Conservation (phyloP, 2,888 invertebrate species). For the Corythucha ciliata region DNA sequence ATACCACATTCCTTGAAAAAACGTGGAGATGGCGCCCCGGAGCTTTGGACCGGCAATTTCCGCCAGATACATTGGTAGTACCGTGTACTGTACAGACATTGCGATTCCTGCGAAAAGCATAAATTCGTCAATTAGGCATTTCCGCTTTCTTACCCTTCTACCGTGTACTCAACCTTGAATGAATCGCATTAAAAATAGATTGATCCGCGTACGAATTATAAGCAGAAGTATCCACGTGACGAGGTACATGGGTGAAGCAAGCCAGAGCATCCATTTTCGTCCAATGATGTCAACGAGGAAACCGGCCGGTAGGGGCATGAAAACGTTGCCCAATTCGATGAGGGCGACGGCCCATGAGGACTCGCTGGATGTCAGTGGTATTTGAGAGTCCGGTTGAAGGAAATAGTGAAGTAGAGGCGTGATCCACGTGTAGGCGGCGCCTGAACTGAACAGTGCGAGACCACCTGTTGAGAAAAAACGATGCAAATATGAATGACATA, state of each 20-base stretch:
- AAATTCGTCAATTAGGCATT: not conserved
- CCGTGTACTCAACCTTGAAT: conserved; percentile 34
- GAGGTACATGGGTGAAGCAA: conserved; percentile 29
- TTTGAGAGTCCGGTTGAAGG: conserved; percentile 25
- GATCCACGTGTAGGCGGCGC: conserved; percentile 32
- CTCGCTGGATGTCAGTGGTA: conserved; percentile 28
- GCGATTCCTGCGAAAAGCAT: conserved; percentile 27
- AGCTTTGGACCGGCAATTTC: conserved; percentile 35
- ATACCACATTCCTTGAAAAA: conserved; percentile 36
- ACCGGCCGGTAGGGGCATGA: conserved; percentile 34
- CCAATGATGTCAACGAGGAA: conserved; percentile 31
- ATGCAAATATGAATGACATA: not conserved
- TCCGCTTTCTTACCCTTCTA: not conserved
- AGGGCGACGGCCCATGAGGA: conserved; percentile 34
- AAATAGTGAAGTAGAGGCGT: conserved; percentile 30
- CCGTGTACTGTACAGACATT: conserved; percentile 33
- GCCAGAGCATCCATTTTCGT: conserved; percentile 28
- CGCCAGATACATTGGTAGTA: conserved; percentile 34
- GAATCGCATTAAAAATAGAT: conserved; percentile 31
- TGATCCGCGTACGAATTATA: conserved; percentile 21
- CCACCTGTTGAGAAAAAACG: conserved; percentile 28
- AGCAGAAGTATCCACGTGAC: conserved; percentile 29
- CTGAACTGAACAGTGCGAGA: conserved; percentile 32
- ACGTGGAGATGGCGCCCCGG: conserved; percentile 34
- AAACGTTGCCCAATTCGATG: conserved; percentile 34